Evolutionary conservation across 1,140 invertebrate species (phyloP), one percentile per base, ranked within the genome.

Genomic region (Drosophila dunni): DNA sequence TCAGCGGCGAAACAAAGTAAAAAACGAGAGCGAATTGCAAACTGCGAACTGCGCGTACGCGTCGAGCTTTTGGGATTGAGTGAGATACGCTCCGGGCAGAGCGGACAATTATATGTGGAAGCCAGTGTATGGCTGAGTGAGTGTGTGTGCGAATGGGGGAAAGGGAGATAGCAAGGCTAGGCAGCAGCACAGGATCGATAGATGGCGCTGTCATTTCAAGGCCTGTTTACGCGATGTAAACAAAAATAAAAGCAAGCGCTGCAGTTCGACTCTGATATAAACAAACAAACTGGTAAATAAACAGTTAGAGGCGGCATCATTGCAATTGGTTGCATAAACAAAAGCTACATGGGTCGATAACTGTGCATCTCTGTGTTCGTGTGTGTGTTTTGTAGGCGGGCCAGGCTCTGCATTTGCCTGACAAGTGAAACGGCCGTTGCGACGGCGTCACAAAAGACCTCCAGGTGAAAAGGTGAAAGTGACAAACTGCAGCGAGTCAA

Each of bases 151-250:
- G 46, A 56, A 38, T 24, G 17, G 48, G 10, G 40, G 40, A 42
- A 15, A 33, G 13, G 8, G 9, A 29, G 34, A 40, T 15, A 56
- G 44, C 36, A 17, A 13, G 36, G 56, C 13, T 57, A 29, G 20
- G 42, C 42, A 34, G 36, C 42, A 67, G 48, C 20, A 40, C 8
- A 24, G 8, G 29, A 24, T 62, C 33, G 60, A 45, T 48, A 50
- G 60, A 62, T 62, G 36, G 53, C 65, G 57, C 65, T 58, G 65
- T 38, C 38, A 34, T 20, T 13, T 15, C 73, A 79, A 79, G 68
- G 77, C 62, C 63, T 88, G 79, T 88, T 86, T 82, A 88, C 50
- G 38, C 46, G 33, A 33, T 62, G 48, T 77, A 88, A 86, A 79
- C 76, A 88, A 84, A 33, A 38, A 51, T 36, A 15, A 33, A 42